Evolutionary conservation across 2,888 invertebrate genomes (phyloP).

Genomic region (Epistrophella euchroma): DNA sequence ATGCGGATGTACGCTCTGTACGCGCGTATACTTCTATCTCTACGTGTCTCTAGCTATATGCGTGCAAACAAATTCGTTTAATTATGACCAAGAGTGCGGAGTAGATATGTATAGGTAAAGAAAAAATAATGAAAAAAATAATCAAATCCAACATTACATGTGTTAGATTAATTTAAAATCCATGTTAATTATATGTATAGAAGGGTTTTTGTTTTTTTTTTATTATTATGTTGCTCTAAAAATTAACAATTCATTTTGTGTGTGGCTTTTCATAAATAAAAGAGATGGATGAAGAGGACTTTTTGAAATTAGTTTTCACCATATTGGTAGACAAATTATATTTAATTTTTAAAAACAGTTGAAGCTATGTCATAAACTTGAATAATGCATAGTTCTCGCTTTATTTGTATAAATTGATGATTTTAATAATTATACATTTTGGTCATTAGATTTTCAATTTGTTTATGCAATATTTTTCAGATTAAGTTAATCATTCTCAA

Average conservation of each 20-base stretch:
- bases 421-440: not conserved
- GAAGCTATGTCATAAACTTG: not conserved
- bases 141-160: conserved; percentile 30
- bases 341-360: not conserved
- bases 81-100: conserved; percentile 39
- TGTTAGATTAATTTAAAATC: conserved; percentile 38
- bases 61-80: conserved; percentile 43
- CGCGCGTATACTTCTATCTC: not conserved
- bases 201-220: not conserved
- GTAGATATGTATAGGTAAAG: not conserved
- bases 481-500: too few relatives aligned
- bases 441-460: too few relatives aligned
- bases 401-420: not conserved
- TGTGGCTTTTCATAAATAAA: not conserved
- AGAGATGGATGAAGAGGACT: not conserved
- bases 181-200: conserved; percentile 27
- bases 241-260: conserved; percentile 13
- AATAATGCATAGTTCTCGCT: not conserved
- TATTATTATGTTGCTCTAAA: not conserved
- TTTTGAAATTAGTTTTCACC: not conserved
- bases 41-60: not conserved
- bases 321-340: not conserved
- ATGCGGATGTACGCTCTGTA: not conserved
- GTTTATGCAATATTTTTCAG: too few relatives aligned
- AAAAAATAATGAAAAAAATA: conserved; percentile 19